Evolutionary conservation across 2,888 invertebrate genomes (phyloP).

Genomic region (Peribatodes rhomboidaria): DNA sequence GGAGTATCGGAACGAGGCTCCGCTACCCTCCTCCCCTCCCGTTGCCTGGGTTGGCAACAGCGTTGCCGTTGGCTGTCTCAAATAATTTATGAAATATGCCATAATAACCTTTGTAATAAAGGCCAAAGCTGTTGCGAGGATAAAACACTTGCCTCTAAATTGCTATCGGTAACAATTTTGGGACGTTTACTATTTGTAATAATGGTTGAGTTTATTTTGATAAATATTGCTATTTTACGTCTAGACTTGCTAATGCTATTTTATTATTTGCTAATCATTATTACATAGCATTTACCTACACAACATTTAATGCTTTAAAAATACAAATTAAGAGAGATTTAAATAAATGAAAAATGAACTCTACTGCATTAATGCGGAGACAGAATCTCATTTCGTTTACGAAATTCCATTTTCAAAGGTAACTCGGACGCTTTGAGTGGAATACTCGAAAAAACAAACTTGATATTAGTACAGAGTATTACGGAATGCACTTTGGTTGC

Average conservation of each 20-base stretch:
- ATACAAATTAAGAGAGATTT: neutral
- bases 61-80: too few species aligned
- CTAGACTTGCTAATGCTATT: constrained; percentile 9
- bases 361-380: neutral
- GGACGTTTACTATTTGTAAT: constrained; percentile 30
- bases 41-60: constrained; percentile 69
- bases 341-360: neutral
- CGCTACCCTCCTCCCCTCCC: constrained; percentile 59
- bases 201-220: constrained; percentile 23
- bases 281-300: neutral
- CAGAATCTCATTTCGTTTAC: constrained; percentile 12
- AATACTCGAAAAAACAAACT: constrained; percentile 20
- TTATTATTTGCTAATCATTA: neutral
- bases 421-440: constrained; percentile 15
- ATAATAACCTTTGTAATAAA: constrained; percentile 80
- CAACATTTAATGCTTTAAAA: neutral
- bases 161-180: constrained; percentile 60
- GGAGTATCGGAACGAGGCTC: constrained; percentile 57
- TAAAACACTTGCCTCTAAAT: constrained; percentile 71
- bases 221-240: constrained; percentile 18
- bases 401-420: constrained; percentile 18
- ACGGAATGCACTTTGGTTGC: constrained; percentile 14
- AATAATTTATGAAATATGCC: constrained; percentile 82
- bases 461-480: constrained; percentile 17
- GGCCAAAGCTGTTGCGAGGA: constrained; percentile 62